phyloP scores from a whole-genome alignment of 2,888 invertebrate genomes.

The Thyatira batis region DNA sequence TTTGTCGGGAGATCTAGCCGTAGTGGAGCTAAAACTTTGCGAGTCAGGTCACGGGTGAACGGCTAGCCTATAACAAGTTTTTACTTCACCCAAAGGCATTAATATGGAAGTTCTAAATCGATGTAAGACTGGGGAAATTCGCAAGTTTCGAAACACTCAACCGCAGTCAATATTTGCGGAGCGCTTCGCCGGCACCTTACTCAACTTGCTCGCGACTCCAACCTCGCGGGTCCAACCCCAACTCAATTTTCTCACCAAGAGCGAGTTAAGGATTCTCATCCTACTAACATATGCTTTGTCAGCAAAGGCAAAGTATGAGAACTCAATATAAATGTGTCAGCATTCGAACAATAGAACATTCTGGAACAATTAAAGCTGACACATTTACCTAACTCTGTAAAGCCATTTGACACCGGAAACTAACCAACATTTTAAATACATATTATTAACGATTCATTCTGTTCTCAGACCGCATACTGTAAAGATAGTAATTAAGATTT shows the following conservation, averaged over 20 bases:
- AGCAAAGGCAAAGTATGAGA: no score
- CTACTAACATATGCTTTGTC: no score
- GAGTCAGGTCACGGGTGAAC: slow-evolving; percentile 12
- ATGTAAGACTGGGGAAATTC: slow-evolving; percentile 40
- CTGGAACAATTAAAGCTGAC: no score
- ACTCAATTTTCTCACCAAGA: slow-evolving; percentile 55
- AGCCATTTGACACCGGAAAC: no score
- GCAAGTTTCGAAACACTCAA: slow-evolving; percentile 43
- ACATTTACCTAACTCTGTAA: no score
- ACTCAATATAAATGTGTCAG: no score
- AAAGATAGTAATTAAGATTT: no score
- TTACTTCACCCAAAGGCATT: slow-evolving; percentile 30
- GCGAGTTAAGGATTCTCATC: no score
- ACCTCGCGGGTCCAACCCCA: slow-evolving; percentile 39
- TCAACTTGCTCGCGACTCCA: slow-evolving; percentile 35
- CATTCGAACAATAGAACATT: no score
- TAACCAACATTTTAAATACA: no score
- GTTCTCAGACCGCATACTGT: no score
- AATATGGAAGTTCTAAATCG: slow-evolving; percentile 35
- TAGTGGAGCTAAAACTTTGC: background rate
- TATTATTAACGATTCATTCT: no score
- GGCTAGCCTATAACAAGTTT: slow-evolving; percentile 36
- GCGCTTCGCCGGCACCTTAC: slow-evolving; percentile 50
- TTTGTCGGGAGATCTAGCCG: background rate
- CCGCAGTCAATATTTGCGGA: slow-evolving; percentile 59